These are phyloP conservation scores for Pocillopora grandis DNA, from an alignment of 92 coral and sea anemone species.

Conservation along the genomic window DNA sequence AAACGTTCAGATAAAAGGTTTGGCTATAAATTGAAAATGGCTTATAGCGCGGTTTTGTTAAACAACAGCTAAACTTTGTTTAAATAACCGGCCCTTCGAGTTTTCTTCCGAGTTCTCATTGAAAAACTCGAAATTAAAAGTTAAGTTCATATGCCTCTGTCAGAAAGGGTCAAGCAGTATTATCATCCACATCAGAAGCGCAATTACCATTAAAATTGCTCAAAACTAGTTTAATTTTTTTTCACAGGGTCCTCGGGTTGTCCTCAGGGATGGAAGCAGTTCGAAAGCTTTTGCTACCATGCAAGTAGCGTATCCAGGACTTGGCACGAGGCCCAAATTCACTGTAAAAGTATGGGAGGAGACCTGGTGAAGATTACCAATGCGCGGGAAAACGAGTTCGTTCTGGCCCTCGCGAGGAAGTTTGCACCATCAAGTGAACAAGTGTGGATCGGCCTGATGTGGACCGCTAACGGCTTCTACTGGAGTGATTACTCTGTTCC, in stretches of 20 bases:
- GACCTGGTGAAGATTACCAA: conserved; percentile 36
- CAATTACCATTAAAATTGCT: too few relatives aligned
- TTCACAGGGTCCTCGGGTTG: background rate
- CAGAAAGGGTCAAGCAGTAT: too few relatives aligned
- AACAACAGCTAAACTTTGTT: too few relatives aligned
- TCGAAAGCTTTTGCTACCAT: conserved; percentile 11
- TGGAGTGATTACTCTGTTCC: conserved; percentile 40
- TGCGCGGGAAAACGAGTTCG: conserved; percentile 29
- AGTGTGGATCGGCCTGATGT: conserved; percentile 31
- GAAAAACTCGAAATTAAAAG: too few relatives aligned
- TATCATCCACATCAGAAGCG: too few relatives aligned
- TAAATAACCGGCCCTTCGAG: too few relatives aligned
- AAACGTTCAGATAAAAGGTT: too few relatives aligned
- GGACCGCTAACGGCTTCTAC: background rate
- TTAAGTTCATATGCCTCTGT: too few relatives aligned
- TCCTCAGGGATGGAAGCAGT: background rate
- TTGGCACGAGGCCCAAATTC: conserved; percentile 12
- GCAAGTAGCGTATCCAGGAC: background rate
- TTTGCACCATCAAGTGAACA: background rate
- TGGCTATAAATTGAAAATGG: too few relatives aligned
- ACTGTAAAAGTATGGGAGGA: conserved; percentile 7
- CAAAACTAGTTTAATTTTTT: too few relatives aligned
- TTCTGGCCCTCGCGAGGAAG: conserved; percentile 17
- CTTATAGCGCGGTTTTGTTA: too few relatives aligned
- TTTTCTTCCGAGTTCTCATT: too few relatives aligned